Evolutionary conservation across 2,113 vertebrate genomes (phyloP).

Genomic region (Sinocyclocheilus anshuiensis): DNA sequence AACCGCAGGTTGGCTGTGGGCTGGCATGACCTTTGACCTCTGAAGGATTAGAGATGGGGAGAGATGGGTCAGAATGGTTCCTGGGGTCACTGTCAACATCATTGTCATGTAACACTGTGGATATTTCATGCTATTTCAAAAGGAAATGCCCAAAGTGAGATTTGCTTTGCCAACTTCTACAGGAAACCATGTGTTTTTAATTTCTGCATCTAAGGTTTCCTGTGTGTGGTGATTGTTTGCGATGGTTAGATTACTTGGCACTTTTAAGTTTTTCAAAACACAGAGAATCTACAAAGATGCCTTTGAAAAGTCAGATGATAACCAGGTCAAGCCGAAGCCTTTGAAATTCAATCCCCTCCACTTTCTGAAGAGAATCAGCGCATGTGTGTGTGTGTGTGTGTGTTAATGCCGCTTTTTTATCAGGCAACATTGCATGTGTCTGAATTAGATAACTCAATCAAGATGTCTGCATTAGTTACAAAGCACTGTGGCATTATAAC

Average conservation of each 20-base stretch:
- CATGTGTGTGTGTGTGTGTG: background rate
- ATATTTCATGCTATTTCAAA: background rate
- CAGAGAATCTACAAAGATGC: constrained; percentile 27
- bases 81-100: background rate
- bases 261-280: constrained; percentile 7
- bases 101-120: background rate
- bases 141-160: background rate
- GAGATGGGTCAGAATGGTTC: background rate
- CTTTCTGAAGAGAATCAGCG: constrained; percentile 2
- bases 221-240: constrained; percentile 3
- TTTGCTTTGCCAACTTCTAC: background rate
- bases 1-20: constrained; percentile 80
- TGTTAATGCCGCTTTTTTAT: constrained; percentile 72
- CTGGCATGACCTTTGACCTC: constrained; percentile 86
- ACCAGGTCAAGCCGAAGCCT: constrained; percentile 17
- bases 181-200: constrained; percentile 10
- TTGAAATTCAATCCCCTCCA: constrained; percentile 46
- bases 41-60: constrained; percentile 60
- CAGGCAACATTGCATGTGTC: constrained; percentile 4
- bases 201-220: constrained; percentile 17
- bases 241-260: constrained; percentile 32
- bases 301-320: constrained; percentile 27
- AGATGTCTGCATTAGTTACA: constrained; percentile 32
- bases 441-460: constrained; percentile 24
- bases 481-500: constrained; percentile 10